Conservation (phyloP, 2,113 vertebrate species). For the Peromyscus leucopus region DNA sequence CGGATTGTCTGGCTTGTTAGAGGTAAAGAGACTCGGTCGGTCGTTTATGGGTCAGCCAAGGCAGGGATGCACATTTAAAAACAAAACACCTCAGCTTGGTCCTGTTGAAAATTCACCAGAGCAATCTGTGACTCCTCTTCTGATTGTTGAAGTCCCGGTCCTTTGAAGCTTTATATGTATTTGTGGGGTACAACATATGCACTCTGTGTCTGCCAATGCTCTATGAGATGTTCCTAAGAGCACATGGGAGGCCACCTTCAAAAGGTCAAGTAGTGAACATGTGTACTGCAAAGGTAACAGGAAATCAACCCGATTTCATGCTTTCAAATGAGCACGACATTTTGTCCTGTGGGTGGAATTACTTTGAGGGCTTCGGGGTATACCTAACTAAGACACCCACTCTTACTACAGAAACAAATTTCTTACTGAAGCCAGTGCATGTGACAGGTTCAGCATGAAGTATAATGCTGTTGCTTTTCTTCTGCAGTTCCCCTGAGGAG, state of each 20-base stretch:
- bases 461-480: conserved; percentile 19
- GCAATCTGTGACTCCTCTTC: conserved; percentile 3
- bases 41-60: background rate
- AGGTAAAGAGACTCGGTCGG: background rate
- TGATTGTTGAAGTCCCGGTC: background rate
- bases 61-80: background rate
- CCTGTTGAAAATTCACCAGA: conserved; percentile 28
- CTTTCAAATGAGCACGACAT: conserved; percentile 18
- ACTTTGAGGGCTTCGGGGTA: background rate
- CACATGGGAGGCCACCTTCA: background rate
- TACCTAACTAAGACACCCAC: conserved; percentile 9
- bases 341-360: background rate
- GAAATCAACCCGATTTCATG: conserved; percentile 42
- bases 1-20: background rate
- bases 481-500: conserved; percentile 39
- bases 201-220: background rate
- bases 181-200: background rate
- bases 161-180: background rate
- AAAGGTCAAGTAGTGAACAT: background rate
- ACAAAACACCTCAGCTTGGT: background rate
- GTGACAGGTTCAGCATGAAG: conserved; percentile 58
- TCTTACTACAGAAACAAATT: conserved; percentile 42
- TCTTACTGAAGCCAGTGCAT: background rate
- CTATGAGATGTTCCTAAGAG: background rate
- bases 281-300: background rate